Evolutionary conservation across 1,140 invertebrate species (phyloP), one percentile per base, ranked within the genome.

Genomic region (Holotrichia oblita): DNA sequence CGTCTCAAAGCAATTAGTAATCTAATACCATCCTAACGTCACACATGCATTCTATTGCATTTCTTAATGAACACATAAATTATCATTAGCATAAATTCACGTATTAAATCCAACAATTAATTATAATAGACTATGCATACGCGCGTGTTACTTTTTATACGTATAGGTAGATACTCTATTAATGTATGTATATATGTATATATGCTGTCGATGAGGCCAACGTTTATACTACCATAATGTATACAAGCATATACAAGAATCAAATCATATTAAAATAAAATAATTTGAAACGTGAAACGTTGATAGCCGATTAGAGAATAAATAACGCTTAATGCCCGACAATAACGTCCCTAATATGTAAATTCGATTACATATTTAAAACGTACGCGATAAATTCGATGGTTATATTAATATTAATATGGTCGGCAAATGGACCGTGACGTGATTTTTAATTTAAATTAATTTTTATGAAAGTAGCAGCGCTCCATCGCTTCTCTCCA

Each of bases 391-490:
- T 55, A 55, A 55, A 55, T 55, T 55, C 48, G 48, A 55, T 55
- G 48, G 48, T 55, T 55, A 55, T 55, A 55, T 55, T 55, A 55
- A 55, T 55, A 55, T 55, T 14, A 55, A 55, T 55, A 55, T 17
- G 48, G 48, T 17, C 14, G 14, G 14, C 17, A 55, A 55, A 55
- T 55, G 48, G 48, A 55, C 48, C 48, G 48, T 55, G 48, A 55
- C 48, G 48, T 55, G 48, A 55, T 55, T 17, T 55, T 55, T 55
- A 55, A 55, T 55, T 55, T 55, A 55, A 55, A 55, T 55, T 55
- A 55, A 55, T 55, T 55, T 55, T 55, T 55, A 55, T 55, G 48
- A 55, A 55, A 55, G 48, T 55, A n/a, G 48, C 48, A n/a, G 48
- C 14, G 48, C 48, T 55, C 6, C 17, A 17, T 17, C 48, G n/a